A percentile compares a stretch with the other conserved stretches of the same genome.
Evolutionary conservation across 2,888 invertebrate genomes (phyloP).

Genomic region (Heliconius cydno): DNA sequence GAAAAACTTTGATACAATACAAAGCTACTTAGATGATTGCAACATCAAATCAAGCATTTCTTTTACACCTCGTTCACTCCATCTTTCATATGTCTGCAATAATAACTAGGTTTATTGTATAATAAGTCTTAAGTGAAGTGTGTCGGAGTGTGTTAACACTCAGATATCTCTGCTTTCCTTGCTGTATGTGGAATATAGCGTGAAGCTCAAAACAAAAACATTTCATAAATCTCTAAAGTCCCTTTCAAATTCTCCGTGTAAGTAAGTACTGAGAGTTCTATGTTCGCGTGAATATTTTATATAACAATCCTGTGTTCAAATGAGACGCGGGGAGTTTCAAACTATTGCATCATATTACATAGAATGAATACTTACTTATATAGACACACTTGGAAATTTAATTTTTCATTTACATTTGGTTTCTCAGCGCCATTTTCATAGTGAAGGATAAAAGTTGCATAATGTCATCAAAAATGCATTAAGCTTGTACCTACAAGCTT

Average conservation of each 20-base stretch:
- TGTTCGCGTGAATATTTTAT: conserved; percentile 26
- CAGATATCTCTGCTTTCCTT: too few species aligned
- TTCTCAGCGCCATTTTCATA: neutral
- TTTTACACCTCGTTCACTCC: too few species aligned
- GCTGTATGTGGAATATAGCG: too few species aligned
- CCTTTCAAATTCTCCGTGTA: neutral
- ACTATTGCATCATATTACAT: conserved; percentile 29
- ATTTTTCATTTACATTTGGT: conserved; percentile 29
- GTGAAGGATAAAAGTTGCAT: conserved; percentile 2
- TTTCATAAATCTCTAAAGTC: too few species aligned
- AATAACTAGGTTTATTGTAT: too few species aligned
- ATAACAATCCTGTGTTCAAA: conserved; percentile 26
- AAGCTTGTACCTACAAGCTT: neutral
- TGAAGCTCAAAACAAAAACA: too few species aligned
- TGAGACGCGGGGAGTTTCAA: conserved; percentile 28
- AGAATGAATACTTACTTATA: neutral
- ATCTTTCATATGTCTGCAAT: too few species aligned
- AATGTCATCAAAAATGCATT: conserved; percentile 18
- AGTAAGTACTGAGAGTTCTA: conserved; percentile 3
- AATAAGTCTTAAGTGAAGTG: too few species aligned
- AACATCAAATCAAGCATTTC: too few species aligned
- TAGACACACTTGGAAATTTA: conserved; percentile 19
- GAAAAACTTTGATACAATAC: too few species aligned
- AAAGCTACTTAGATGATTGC: too few species aligned
- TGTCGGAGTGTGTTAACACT: too few species aligned